Evolutionary conservation across 2,113 vertebrate genomes (phyloP).

Genomic region (Entomyzon cyanotis): DNA sequence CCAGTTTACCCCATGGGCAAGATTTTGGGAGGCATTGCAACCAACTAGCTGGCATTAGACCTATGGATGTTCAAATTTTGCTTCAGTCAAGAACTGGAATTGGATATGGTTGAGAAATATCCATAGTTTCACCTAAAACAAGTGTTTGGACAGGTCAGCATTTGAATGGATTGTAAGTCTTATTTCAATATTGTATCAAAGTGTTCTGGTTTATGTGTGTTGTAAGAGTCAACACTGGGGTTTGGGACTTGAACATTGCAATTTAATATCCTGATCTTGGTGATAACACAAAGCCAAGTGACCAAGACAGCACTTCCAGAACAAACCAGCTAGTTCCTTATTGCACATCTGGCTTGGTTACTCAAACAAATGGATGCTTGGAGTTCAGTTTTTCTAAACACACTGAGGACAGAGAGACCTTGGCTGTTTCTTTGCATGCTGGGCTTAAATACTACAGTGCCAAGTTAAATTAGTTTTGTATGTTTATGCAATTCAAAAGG

Average conservation of each 20-base stretch:
- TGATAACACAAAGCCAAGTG: background rate
- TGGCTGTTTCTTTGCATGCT: constrained; percentile 51
- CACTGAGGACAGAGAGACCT: constrained; percentile 32
- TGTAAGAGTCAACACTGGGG: background rate
- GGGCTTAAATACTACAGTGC: constrained; percentile 28
- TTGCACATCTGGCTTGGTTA: constrained; percentile 43
- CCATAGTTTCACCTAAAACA: background rate
- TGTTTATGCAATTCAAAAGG: constrained; percentile 41
- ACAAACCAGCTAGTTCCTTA: background rate
- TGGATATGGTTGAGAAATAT: background rate
- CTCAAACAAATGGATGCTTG: constrained; percentile 30
- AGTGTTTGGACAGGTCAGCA: background rate
- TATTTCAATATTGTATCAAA: background rate
- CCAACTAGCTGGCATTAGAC: background rate
- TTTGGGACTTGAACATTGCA: background rate
- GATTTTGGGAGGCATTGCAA: background rate
- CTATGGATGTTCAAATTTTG: background rate
- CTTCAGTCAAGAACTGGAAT: background rate
- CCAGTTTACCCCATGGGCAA: background rate
- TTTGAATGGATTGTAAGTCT: background rate
- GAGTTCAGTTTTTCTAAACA: constrained; percentile 48
- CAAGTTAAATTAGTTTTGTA: constrained; percentile 57
- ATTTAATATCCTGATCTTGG: background rate
- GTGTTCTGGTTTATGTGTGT: background rate
- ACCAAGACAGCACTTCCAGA: background rate